Percentiles rank a stretch among this genome's conserved stretches.
Evolutionary conservation across 92 coral and sea anemone genomes (phyloP).

Genomic region (Montipora capitata): DNA sequence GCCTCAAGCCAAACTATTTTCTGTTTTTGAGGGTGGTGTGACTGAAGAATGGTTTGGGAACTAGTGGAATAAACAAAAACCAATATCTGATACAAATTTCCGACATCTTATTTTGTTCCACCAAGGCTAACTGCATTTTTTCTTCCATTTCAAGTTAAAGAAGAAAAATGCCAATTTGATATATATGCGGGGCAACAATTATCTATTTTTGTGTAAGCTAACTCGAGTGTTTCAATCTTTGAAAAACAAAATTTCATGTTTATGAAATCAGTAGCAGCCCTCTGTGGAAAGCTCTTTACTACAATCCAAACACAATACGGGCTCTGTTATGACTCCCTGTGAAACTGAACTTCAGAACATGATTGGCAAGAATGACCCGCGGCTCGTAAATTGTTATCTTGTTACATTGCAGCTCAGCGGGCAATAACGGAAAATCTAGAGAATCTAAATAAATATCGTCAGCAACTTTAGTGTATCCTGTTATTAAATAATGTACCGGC

Average conservation of each 20-base stretch:
- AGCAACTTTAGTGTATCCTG: slow-evolving; percentile 10
- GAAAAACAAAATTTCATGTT: not conserved
- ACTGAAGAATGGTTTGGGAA: not conserved
- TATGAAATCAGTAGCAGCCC: not conserved
- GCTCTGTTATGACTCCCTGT: not conserved
- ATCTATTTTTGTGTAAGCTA: too few species aligned
- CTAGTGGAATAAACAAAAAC: slow-evolving; percentile 16
- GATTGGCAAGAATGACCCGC: slow-evolving; percentile 32
- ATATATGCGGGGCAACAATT: too few species aligned
- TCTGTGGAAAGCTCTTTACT: not conserved
- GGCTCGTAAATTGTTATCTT: slow-evolving; percentile 5
- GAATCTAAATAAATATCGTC: slow-evolving; percentile 28
- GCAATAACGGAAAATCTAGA: not conserved
- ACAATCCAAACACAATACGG: not conserved
- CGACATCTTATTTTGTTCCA: too few species aligned
- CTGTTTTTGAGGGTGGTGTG: too few species aligned
- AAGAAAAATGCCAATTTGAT: too few species aligned
- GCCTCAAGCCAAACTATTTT: too few species aligned
- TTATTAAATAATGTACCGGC: not conserved
- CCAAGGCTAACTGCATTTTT: too few species aligned
- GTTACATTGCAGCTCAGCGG: slow-evolving; percentile 21
- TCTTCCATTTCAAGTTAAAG: too few species aligned
- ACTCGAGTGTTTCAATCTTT: not conserved
- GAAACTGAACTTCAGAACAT: not conserved
- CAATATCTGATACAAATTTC: too few species aligned